Evolutionary conservation across 1,140 invertebrate genomes (phyloP), one percentile per base, ranked within the genome.

Genomic region (Aethina tumida): DNA sequence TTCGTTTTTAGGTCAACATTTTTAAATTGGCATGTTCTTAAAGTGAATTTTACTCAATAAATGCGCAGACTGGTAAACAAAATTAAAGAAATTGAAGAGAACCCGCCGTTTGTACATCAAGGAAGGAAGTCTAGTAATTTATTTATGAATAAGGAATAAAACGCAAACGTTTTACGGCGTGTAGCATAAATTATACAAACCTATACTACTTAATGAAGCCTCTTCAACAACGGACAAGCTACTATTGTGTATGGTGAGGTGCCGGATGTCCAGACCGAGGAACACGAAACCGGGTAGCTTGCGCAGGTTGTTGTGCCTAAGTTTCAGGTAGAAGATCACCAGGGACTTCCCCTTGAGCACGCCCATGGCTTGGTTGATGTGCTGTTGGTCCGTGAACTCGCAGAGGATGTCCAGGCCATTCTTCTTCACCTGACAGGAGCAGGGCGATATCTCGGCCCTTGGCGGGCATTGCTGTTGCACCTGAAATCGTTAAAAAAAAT

Each of bases 181-280:
- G n/a, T n/a, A n/a, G n/a, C n/a, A n/a, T n/a, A n/a, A n/a, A n/a
- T n/a, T n/a, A n/a, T n/a, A 36, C 64, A 73, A 63, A 86, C 84
- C 84, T 51, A 88, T 76, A 13, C 84, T 87, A 55, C 81, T 86
- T 5, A 90, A 66, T 0, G 84, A 84, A 7, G 80, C 77, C 57
- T 86, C 84, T 56, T 89, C 84, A 28, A 90, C 77, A n/a, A 84
- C 80, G 4, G 81, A 84, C 40, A 90, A 66, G 51, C 81, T 88
- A 58, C 82, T 88, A 57, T 89, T 88, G 50, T 86, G 83, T 10
- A 90, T 84, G 16, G 84, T 87, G 6, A 92, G 69, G 53, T 91
- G 85, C 44, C 81, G 75, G 42, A 91, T 88, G 52, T 87, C 82
- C 47, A 91, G 65, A 5, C 84, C 85, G n/a, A 88, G 68, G 58